Conservation (phyloP, 64 coral and sea anemone species). For the Exaiptasia diaphana region DNA sequence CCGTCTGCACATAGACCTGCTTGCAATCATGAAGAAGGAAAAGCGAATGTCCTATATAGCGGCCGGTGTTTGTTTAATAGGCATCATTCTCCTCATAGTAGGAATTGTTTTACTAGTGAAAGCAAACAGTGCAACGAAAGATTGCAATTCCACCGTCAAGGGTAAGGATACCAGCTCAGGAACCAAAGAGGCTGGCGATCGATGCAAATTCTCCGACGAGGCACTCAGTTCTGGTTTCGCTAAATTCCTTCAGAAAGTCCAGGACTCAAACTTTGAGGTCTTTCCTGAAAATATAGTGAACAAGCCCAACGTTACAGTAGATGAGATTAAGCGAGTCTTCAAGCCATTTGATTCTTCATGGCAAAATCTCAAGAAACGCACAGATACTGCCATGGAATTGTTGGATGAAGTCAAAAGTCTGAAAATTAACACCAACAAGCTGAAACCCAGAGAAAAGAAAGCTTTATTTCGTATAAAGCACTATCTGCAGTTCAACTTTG, state of each 20-base stretch:
- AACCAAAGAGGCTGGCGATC: background rate
- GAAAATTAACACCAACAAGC: slow-evolving; percentile 2
- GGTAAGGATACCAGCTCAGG: background rate
- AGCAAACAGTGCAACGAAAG: background rate
- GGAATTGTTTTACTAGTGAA: slow-evolving; percentile 56
- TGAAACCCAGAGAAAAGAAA: slow-evolving; percentile 89
- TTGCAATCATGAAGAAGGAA: too few relatives aligned
- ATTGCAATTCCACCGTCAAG: background rate
- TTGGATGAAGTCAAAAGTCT: slow-evolving; percentile 21
- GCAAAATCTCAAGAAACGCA: slow-evolving; percentile 48
- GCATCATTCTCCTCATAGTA: slow-evolving; percentile 55
- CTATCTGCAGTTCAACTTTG: slow-evolving; percentile 66
- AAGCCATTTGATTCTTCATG: slow-evolving; percentile 71
- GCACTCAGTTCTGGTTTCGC: slow-evolving; percentile 53
- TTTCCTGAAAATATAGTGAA: slow-evolving; percentile 14
- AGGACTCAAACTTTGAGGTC: slow-evolving; percentile 41
- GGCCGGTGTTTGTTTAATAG: background rate
- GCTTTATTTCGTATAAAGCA: slow-evolving; percentile 78
- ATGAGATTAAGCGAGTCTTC: slow-evolving; percentile 31
- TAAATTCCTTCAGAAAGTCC: slow-evolving; percentile 62
- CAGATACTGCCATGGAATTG: slow-evolving; percentile 51
- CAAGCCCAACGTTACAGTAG: slow-evolving; percentile 1
- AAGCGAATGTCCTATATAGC: too few relatives aligned
- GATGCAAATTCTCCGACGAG: slow-evolving; percentile 57
- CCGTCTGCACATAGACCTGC: too few relatives aligned